Evolutionary conservation across 2,888 invertebrate genomes (phyloP).

Genomic region (Melanargia galathea): DNA sequence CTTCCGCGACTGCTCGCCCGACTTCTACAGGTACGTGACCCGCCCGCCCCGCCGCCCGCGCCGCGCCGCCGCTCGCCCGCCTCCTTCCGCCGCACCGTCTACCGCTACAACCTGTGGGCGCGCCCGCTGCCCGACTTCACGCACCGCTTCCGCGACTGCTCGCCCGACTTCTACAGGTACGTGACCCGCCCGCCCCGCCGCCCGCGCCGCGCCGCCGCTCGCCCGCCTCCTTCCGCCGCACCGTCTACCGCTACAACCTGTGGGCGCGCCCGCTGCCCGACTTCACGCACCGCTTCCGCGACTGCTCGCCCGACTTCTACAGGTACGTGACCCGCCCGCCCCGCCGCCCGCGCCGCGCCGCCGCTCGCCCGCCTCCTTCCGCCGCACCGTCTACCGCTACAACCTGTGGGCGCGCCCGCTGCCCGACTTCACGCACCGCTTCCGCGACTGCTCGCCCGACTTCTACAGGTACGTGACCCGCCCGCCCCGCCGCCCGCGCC

Average conservation of each 20-base stretch:
- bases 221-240: conserved; percentile 82
- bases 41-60: conserved; percentile 45
- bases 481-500: conserved; percentile 45
- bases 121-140: conserved; percentile 86
- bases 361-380: conserved; percentile 74
- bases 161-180: too few relatives aligned
- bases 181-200: too few relatives aligned
- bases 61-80: conserved; percentile 64
- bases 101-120: conserved; percentile 89
- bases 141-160: not conserved
- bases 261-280: conserved; percentile 88
- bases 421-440: conserved; percentile 83
- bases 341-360: conserved; percentile 53
- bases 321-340: too few relatives aligned
- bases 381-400: conserved; percentile 88
- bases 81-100: conserved; percentile 86
- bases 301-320: not conserved
- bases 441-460: not conserved
- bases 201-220: conserved; percentile 59
- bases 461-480: too few relatives aligned
- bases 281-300: conserved; percentile 74
- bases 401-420: conserved; percentile 89
- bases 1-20: not conserved
- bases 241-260: conserved; percentile 88
- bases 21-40: too few relatives aligned